Base-by-base conservation (phyloP, 2,888 invertebrate species). In the Gibbula magus region DNA sequence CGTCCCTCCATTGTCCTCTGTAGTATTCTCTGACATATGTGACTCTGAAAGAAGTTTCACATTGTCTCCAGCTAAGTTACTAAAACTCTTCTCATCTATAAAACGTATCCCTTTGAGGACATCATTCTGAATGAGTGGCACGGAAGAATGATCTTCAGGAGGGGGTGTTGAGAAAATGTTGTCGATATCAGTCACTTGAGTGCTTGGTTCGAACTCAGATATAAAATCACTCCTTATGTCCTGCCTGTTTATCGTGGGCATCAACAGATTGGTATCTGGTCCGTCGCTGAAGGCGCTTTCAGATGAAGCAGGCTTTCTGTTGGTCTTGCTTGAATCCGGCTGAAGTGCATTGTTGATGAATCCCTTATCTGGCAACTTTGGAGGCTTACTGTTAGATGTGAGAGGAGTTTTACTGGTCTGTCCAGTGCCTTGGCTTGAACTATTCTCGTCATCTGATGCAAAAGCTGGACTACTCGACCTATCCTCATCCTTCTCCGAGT, bases 391-490 rank as follows among this genome's bases (percentile, higher is more conserved):
- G 67, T 75, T 75, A 52, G 56, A 45, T 18, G 76, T 75, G 54
- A 32, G 77, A 51, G 52, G 79, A 25, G 75, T 70, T 32, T 83
- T 82, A 1, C 52, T 66, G 1, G 77, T 54, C 10, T 77, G 80
- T 53, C 73, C 80, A 16, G 84, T 83, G 8, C 82, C 82, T 20
- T 84, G 85, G 56, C 87, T 88, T 80, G 90, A 91, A 75, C 88
- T 89, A 75, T 89, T 90, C 51, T 98, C 98, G 83, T 98, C 98
- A 91, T 98, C 98, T 0, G 98, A 98, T 89, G 98, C 98, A 91
- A 98, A 98, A 0, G 97, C 97, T 95, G 93, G 94, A 80, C 98
- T 98, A 89, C 98, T 98, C 0, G 98, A 98, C 61, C 98, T 94
- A 88, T 97, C 96, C 96, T 54, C 92, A 20, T 91, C 95, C 94